Evolutionary conservation across 2,797 vertebrate genomes (phyloP), one percentile per base, ranked within the genome.

Genomic region (Pseudochromis fuscus): DNA sequence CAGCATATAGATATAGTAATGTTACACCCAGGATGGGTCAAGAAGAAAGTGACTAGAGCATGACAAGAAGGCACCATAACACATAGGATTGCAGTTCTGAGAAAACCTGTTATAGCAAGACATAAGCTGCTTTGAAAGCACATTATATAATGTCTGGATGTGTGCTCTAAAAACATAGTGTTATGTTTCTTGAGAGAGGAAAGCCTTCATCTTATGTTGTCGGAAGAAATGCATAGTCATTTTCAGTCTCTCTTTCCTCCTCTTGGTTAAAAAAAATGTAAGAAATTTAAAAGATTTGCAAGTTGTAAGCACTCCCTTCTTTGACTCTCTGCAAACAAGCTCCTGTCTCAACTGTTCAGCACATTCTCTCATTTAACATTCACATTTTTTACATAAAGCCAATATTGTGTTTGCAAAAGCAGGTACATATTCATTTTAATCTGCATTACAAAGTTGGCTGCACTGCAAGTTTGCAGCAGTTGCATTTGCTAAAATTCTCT

Each of bases 11-110:
- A 51, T 21, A 21, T 16, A 31, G 53, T 23, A 51, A 28, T 40
- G 38, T 28, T 62, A 33, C 31, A 58, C 19, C 30, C 35, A 23
- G 30, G 64, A 69, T 51, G 52, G 52, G 68, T 82, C 59, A 65
- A 28, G 40, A 67, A 44, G 16, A 70, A n/a, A 57, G 66, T 73
- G 57, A 75, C 12, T 24, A n/a, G 42, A 67, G 33, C 45, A 37
- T 11, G 19, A 51, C 10, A 60, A 65, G 31, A n/a, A 62, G 31
- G n/a, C 44, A 72, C 19, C 58, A 55, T 35, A 49, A 40, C 45
- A 15, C 64, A 37, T 49, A 44, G 75, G 62, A 67, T 58, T 44
- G 48, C 16, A 15, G 35, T 15, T 37, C 16, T 37, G 16, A 33
- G 40, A 63, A 45, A 51, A 44, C 33, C 38, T 50, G 50, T 57